Conservation (phyloP, 2,113 vertebrate species). For the Eulemur macaco region DNA sequence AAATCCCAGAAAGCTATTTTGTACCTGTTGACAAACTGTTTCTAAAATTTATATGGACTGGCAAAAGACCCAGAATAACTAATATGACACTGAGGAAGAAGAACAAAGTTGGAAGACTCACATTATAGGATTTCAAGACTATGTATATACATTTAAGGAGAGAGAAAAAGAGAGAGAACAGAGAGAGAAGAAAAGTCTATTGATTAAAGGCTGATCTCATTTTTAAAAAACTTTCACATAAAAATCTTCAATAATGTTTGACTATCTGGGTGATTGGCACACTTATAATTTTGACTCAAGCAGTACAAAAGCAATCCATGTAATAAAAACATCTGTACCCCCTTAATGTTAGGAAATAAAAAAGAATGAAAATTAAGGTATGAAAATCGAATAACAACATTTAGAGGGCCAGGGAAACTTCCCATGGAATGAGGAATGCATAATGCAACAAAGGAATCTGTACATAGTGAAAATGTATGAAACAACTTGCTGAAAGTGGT, state of each 20-base stretch:
- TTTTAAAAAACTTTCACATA: background rate
- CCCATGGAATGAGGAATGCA: background rate
- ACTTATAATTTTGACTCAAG: no score
- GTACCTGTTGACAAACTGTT: background rate
- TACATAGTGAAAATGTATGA: background rate
- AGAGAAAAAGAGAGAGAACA: background rate
- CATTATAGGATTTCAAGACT: background rate
- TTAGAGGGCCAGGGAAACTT: background rate
- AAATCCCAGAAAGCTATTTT: background rate
- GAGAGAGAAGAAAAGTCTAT: background rate
- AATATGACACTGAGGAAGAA: background rate
- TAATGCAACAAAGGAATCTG: background rate
- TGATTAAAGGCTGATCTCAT: background rate
- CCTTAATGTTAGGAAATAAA: no score
- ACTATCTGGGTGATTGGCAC: background rate
- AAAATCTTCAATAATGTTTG: background rate
- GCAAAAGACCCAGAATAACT: background rate
- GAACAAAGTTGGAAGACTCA: background rate
- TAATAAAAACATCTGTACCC: no score
- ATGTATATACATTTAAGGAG: background rate
- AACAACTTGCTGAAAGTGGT: background rate
- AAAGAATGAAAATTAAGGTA: background rate
- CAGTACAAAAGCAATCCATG: no score
- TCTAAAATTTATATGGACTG: background rate
- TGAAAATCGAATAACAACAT: background rate